Base-by-base conservation (phyloP, 2,113 vertebrate species). In the Ia io region DNA sequence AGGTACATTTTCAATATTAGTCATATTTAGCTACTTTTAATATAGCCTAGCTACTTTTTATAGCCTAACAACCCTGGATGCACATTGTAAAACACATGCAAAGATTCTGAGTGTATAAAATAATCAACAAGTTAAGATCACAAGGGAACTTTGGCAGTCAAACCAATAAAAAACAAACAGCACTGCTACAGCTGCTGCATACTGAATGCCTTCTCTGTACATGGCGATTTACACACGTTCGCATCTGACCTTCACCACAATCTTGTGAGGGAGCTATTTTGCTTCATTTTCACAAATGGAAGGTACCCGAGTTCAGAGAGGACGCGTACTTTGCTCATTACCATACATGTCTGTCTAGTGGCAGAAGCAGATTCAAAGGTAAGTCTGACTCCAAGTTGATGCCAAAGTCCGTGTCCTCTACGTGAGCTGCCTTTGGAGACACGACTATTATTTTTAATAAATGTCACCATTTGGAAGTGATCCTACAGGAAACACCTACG, bases 121-220 rank as follows among this genome's bases (percentile, higher is more conserved):
- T 87, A 93, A 83, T 82, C 71, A 93, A 94, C 82, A 94, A 93
- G 56, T 88, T 86, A 89, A 87, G 42, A 93, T 95, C 74, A 93
- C 23, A 71, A 74, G 49, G 80, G 69, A 94, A 85, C 9, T 65
- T 83, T 70, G 90, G 79, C 74, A 83, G 30, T 51, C 63, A 80
- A 73, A 59, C 71, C 82, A 86, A 88, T 20, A 51, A 49, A 85
- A 95, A 85, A 77, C 25, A 87, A 87, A 56, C 14, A 65, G 51
- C 40, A 67, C 28, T n/a, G 42, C 85, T 90, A 0, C 61, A 51
- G 63, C 69, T 25, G 51, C 32, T 12, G 22, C 25, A 40, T 78
- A 35, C 3, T 30, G 28, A 74, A 51, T 73, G 28, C 44, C 78
- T 94, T 85, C 49, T 47, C 61, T 35, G 30, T 67, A 67, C 73